phyloP scores from a whole-genome alignment of 1,140 invertebrate genomes.

The Brachionus asplanchnoidis region DNA sequence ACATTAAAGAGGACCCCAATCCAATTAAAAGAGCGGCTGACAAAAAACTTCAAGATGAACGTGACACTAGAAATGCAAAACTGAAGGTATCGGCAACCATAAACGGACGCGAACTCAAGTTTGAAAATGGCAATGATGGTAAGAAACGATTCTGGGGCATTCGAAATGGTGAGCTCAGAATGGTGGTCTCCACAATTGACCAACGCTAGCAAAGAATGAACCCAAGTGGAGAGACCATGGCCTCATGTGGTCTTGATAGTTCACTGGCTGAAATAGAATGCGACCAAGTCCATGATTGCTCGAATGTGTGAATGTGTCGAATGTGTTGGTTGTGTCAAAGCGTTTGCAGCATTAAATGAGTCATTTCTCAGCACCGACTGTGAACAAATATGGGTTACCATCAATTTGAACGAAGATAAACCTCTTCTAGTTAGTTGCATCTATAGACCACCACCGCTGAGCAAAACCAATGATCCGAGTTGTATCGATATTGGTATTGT shows the following conservation, averaged over 20 bases:
- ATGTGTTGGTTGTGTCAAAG: background rate
- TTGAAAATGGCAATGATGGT: background rate
- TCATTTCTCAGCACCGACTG: background rate
- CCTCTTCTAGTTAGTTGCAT: no score
- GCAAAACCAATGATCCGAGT: background rate
- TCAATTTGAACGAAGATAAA: background rate
- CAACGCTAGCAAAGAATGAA: background rate
- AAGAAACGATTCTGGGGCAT: background rate
- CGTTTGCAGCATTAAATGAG: background rate
- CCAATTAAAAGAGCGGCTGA: no score
- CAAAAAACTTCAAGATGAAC: no score
- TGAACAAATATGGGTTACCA: background rate
- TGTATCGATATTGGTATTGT: background rate
- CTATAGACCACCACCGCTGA: no score
- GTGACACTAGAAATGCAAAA: no score
- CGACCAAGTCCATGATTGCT: background rate
- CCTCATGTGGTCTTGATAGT: background rate
- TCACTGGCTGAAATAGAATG: background rate
- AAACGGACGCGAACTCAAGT: background rate
- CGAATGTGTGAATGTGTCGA: background rate
- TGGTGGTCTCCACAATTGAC: background rate
- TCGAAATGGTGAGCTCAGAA: no score
- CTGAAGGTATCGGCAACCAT: background rate
- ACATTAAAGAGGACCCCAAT: no score
- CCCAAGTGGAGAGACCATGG: background rate